A percentile compares a stretch with the other conserved stretches of the same genome.
Conservation (phyloP, 92 coral and sea anemone species). For the Bergia puertoricense region DNA sequence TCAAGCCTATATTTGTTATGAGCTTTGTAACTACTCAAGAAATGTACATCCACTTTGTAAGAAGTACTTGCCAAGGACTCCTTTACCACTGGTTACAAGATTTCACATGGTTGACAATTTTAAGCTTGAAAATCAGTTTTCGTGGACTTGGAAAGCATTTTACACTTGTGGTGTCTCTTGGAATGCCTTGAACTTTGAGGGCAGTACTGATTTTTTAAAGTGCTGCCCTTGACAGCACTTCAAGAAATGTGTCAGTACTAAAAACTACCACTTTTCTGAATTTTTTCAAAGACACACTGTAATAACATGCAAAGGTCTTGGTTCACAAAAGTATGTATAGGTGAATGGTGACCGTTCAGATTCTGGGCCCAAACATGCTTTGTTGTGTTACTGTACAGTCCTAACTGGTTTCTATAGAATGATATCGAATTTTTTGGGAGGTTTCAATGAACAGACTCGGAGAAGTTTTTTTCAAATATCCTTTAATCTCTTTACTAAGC, state of each 20-base stretch:
- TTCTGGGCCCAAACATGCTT: background rate
- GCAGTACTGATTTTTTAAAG: background rate
- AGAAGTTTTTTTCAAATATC: no score
- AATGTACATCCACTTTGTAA: slow-evolving; percentile 32
- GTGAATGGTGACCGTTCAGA: background rate
- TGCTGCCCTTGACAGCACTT: background rate
- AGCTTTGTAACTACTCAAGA: slow-evolving; percentile 28
- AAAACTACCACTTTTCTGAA: background rate
- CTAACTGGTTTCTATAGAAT: background rate
- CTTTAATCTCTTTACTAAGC: background rate
- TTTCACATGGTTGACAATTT: background rate
- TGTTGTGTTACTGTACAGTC: background rate
- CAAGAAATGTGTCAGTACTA: background rate
- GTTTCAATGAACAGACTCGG: background rate
- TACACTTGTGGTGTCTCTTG: background rate
- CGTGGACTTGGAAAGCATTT: background rate
- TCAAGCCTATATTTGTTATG: background rate
- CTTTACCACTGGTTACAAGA: background rate
- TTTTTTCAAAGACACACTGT: background rate
- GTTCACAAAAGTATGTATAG: background rate
- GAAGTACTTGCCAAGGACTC: slow-evolving; percentile 23
- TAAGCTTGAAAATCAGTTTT: background rate
- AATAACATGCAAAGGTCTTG: background rate
- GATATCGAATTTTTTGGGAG: background rate
- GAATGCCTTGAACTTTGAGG: background rate